Conservation (phyloP, 2,888 invertebrate species). For the Drosophila yooni region DNA sequence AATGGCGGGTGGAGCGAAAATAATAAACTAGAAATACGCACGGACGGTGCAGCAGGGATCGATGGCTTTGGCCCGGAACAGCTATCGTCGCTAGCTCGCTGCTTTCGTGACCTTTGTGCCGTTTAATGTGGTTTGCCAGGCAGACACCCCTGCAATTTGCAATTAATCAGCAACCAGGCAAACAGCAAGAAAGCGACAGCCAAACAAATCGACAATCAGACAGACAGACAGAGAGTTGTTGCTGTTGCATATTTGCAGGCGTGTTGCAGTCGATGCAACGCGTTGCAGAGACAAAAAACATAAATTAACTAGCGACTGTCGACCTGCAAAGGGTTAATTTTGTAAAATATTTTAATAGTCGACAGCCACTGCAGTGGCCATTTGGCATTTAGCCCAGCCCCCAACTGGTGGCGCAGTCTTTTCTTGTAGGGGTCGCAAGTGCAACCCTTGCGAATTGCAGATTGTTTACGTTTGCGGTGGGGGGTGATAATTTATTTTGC, state of each 20-base stretch:
- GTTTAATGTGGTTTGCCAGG: constrained; percentile 75
- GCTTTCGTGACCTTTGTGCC: constrained; percentile 73
- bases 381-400: constrained; percentile 26
- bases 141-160: constrained; percentile 77
- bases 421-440: not conserved
- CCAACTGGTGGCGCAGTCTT: not conserved
- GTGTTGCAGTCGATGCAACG: constrained; percentile 55
- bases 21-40: constrained; percentile 77
- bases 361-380: constrained; percentile 44
- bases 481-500: constrained; percentile 62
- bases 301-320: constrained; percentile 61
- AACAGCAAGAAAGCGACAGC: constrained; percentile 34
- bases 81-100: constrained; percentile 22
- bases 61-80: constrained; percentile 41
- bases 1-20: constrained; percentile 68
- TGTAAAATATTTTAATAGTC: constrained; percentile 73
- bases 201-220: constrained; percentile 12
- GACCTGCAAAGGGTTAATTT: constrained; percentile 64
- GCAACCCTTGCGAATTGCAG: constrained; percentile 38
- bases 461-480: not conserved
- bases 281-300: constrained; percentile 48
- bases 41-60: constrained; percentile 49
- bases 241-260: constrained; percentile 61
- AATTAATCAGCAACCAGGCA: constrained; percentile 75
- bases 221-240: constrained; percentile 31